Base-by-base conservation (phyloP, 2,888 invertebrate species). In the Tipula unca region DNA sequence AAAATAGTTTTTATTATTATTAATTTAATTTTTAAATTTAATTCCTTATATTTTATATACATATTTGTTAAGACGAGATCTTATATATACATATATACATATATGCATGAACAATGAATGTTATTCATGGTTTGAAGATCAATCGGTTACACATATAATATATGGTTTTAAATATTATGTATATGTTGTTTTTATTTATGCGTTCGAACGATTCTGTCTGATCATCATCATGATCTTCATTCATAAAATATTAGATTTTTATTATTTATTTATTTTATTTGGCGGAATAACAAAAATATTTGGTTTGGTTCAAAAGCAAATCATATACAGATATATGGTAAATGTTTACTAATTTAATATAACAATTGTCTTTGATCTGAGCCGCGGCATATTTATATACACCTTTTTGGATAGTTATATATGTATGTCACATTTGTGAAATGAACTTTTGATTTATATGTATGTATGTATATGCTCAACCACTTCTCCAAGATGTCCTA, bases 211-310 rank as follows among this genome's bases (percentile, higher is more conserved):
- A 54, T 54, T 69, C 69, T 69, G 25, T 20, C 69, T 25, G 69
- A 69, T 69, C 69, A 69, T 69, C 69, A 25, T 69, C 69, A 69
- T 69, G 69, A 69, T 69, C 69, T 69, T 69, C 69, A 69, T 69
- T 69, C 69, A 69, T 25, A 69, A 69, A 69, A 69, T 25, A 25
- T 54, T 54, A 54, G 8, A 54, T 54, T 5, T 54, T 54, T n/a
- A 17, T 54, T 54, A 54, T 54, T 32, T 54, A 54, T 69, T 69
- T 69, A 69, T 69, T 69, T 69, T 69, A 69, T 69, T 69, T 69
- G 69, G 69, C 69, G 69, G 69, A 69, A 69, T 69, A 69, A 69
- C 69, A 69, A 69, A 69, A 69, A 69, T 69, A 69, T 69, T 69
- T 69, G 20, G 69, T 69, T 69, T 69, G 69, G 69, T 10, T 69